Conservation (phyloP, 2,113 vertebrate genomes). For the Notarius lentiginosus region DNA sequence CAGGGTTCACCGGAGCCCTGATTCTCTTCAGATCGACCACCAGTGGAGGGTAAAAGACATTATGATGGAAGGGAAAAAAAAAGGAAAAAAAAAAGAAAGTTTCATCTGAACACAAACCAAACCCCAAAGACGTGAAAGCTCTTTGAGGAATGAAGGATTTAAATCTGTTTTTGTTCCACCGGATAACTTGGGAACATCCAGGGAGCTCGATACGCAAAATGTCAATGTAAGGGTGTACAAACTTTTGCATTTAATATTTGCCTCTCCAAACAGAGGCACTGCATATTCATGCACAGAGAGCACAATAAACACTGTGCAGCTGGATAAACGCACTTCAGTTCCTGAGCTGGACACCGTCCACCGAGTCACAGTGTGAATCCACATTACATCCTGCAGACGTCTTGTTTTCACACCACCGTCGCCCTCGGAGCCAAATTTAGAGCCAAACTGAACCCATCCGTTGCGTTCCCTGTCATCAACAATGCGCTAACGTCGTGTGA, state of each 20-base stretch:
- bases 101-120: neutral
- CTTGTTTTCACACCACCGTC: neutral
- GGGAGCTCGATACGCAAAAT: neutral
- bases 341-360: neutral
- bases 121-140: neutral
- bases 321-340: neutral
- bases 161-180: neutral
- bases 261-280: neutral
- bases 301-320: neutral
- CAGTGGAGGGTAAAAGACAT: neutral
- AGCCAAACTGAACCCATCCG: neutral
- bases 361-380: constrained; percentile 16
- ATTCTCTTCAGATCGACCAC: too few species aligned
- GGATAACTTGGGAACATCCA: neutral
- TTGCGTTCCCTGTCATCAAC: neutral
- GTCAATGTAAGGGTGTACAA: neutral
- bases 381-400: constrained; percentile 28
- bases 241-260: neutral
- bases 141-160: neutral
- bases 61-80: too few species aligned
- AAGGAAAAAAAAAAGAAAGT: too few species aligned
- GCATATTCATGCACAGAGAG: neutral
- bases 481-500: neutral
- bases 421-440: neutral
- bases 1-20: too few species aligned